Conservation (phyloP, 2,888 invertebrate genomes). For the Drosophila yooni region DNA sequence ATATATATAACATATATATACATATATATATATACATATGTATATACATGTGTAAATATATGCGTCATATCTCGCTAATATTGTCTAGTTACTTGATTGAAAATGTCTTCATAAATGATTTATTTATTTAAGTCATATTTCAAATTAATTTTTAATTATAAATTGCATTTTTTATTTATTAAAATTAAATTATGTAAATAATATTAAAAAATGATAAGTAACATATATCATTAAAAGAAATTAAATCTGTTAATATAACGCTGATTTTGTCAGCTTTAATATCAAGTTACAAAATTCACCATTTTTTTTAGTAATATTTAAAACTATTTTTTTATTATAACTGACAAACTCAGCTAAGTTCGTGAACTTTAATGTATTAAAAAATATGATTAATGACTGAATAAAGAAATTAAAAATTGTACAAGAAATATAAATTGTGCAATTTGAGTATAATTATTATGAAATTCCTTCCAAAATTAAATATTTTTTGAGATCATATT, state of each 20-base stretch:
- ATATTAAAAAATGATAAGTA: background rate
- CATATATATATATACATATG: background rate
- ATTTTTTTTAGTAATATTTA: background rate
- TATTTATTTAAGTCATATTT: background rate
- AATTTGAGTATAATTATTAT: background rate
- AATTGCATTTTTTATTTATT: background rate
- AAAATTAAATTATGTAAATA: too few species aligned
- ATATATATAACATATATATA: background rate
- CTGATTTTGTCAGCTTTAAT: background rate
- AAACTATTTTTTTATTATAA: background rate
- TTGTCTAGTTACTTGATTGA: background rate
- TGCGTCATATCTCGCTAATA: background rate
- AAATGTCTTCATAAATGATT: rapidly evolving
- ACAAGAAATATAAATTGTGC: background rate
- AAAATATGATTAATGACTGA: background rate
- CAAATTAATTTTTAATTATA: background rate
- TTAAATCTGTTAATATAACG: too few species aligned
- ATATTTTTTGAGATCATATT: background rate
- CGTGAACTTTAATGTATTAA: background rate
- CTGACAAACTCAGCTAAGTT: background rate
- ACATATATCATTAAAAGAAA: background rate
- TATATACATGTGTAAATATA: background rate
- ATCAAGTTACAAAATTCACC: background rate
- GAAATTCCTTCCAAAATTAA: background rate
- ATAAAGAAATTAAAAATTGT: too few species aligned